Evolutionary conservation across 2,797 vertebrate genomes (phyloP), one percentile per base, ranked within the genome.

Genomic region (Cottoperca gobio): DNA sequence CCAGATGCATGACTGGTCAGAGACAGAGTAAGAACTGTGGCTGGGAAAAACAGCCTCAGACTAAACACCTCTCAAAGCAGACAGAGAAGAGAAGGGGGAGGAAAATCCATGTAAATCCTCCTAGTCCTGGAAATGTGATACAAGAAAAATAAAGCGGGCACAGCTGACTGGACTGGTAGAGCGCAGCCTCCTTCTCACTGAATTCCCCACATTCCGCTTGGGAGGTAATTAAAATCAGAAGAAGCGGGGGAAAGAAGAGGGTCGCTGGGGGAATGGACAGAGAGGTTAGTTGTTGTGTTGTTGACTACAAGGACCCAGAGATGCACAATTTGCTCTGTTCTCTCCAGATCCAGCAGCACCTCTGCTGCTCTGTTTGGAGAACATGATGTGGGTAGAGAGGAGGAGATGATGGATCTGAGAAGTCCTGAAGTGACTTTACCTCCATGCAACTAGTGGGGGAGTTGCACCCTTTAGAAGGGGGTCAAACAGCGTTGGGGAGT

Each of bases 21-120:
- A 83, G 79, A 80, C 78, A 53, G 73, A 79, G 79, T 54, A 39
- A 78, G 73, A 70, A 76, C 83, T 70, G 74, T 70, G 70, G 84
- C 90, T 94, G 93, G 91, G 91, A 94, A 94, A 94, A 93, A 87
- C 89, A 86, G 89, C 86, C 83, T 89, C 91, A 95, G 94, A 95
- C 94, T 94, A 94, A 95, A 95, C 94, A 94, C 82, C 87, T 89
- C 78, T 91, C 59, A n/a, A 70, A 89, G 85, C 79, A 91, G 91
- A 90, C 89, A 77, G 83, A 82, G 64, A 55, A 48, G 61, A 58
- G 77, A 57, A 73, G 71, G 76, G 62, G 69, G 80, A 78, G 89
- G 81, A 80, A 87, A 89, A 83, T 90, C 84, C 87, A 89, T 90
- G 88, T 88, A 93, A 93, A 93, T 93, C 93, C 86, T 85, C 83